Evolutionary conservation across 2,797 vertebrate genomes (phyloP).

Genomic region (Darevskia mixta): DNA sequence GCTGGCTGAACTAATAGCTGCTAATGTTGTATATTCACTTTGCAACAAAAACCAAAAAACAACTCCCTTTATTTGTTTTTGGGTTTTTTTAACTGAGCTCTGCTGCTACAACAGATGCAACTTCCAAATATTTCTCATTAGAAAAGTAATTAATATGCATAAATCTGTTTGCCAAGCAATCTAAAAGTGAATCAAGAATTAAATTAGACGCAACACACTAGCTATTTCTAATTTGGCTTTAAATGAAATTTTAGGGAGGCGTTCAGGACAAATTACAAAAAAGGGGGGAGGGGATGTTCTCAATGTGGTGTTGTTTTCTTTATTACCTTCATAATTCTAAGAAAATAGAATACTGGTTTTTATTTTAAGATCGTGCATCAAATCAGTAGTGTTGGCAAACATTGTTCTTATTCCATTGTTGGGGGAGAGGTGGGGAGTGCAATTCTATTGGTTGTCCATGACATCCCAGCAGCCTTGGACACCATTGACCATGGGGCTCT

Average conservation of each 20-base stretch:
- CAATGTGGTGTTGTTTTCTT: slow-evolving; percentile 33
- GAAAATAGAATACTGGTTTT: slow-evolving; percentile 7
- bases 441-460: no score
- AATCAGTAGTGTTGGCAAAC: slow-evolving; percentile 3
- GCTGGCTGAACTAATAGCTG: slow-evolving; percentile 33
- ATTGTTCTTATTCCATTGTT: neutral
- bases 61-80: neutral
- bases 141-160: slow-evolving; percentile 67
- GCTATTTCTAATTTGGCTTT: slow-evolving; percentile 44
- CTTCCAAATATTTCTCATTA: slow-evolving; percentile 68
- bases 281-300: slow-evolving; percentile 18
- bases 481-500: no score
- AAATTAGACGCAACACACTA: slow-evolving; percentile 52
- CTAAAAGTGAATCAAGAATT: slow-evolving; percentile 62
- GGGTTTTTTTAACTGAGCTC: neutral
- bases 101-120: slow-evolving; percentile 59
- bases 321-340: slow-evolving; percentile 16
- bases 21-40: slow-evolving; percentile 36
- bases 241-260: slow-evolving; percentile 39
- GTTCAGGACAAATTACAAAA: slow-evolving; percentile 23
- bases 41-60: slow-evolving; percentile 8
- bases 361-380: neutral
- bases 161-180: slow-evolving; percentile 66
- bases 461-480: no score
- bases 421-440: no score